Conservation (phyloP, 1,140 invertebrate genomes). For the Aphis craccivora region DNA sequence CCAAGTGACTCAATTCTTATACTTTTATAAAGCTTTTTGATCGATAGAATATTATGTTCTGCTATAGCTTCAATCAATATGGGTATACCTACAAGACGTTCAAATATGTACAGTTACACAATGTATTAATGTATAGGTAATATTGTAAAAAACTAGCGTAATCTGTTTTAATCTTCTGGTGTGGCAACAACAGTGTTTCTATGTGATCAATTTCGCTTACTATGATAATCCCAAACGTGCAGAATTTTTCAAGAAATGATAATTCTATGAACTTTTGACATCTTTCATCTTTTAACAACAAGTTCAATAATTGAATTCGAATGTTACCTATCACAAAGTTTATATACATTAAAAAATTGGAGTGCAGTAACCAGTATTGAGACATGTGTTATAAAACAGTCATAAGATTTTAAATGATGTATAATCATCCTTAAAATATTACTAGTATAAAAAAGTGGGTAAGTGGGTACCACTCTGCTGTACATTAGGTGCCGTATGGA, state of each 20-base stretch:
- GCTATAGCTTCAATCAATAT: conserved; percentile 96
- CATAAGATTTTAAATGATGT: neutral
- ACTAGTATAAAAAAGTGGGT: neutral
- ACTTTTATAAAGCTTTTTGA: conserved; percentile 97
- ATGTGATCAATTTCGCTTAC: conserved; percentile 92
- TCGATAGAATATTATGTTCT: conserved; percentile 96
- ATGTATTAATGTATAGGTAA: neutral
- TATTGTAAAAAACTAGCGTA: conserved; percentile 68
- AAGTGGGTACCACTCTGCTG: too few relatives aligned
- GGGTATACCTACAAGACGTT: conserved; percentile 75
- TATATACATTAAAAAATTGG: neutral
- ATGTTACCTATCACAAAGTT: neutral
- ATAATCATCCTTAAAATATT: neutral
- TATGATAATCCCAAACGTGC: conserved; percentile 94
- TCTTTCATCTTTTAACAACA: conserved; percentile 97
- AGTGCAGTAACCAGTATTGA: neutral
- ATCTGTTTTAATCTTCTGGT: conserved; percentile 89
- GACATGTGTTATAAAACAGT: neutral
- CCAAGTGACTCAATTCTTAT: conserved; percentile 96
- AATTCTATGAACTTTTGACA: conserved; percentile 94
- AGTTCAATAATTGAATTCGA: conserved; percentile 85
- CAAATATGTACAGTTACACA: neutral
- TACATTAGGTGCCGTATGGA: too few relatives aligned
- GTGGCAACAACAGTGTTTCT: conserved; percentile 86
- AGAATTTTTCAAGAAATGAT: conserved; percentile 97